Percentiles rank a stretch among this genome's conserved stretches.
Conservation (phyloP, 2,888 invertebrate genomes). For the Heliconius hortense region DNA sequence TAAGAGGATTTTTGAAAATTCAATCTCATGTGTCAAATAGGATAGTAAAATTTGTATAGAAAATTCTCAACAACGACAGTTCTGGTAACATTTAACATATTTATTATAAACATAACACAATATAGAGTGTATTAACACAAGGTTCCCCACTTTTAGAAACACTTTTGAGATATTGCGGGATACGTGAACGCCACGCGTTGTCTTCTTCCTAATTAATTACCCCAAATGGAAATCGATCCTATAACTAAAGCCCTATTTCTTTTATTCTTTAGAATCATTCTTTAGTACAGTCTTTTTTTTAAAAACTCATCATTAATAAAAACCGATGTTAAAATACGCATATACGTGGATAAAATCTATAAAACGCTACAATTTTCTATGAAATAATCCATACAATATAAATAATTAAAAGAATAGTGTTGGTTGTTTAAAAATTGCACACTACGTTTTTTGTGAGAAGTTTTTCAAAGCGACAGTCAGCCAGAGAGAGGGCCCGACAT, state of each 20-base stretch:
- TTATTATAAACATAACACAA: not conserved
- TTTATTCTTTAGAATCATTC: too few relatives aligned
- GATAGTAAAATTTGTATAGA: not conserved
- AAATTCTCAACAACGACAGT: not conserved
- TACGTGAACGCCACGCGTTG: too few relatives aligned
- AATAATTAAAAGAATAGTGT: slow-evolving; percentile 13
- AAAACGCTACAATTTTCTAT: not conserved
- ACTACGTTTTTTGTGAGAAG: not conserved
- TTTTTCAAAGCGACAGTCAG: slow-evolving; percentile 12
- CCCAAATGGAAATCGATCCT: too few relatives aligned
- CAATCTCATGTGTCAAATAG: slow-evolving; percentile 1
- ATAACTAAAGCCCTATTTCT: too few relatives aligned
- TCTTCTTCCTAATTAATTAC: too few relatives aligned
- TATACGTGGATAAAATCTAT: not conserved
- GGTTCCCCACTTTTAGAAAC: too few relatives aligned
- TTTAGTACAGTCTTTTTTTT: too few relatives aligned
- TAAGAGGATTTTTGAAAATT: slow-evolving; percentile 12
- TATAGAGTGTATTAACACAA: too few relatives aligned
- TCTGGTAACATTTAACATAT: not conserved
- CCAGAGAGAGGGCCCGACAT: slow-evolving; percentile 13
- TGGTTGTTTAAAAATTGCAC: slow-evolving; percentile 10
- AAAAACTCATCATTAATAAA: too few relatives aligned
- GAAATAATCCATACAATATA: not conserved
- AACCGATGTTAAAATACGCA: not conserved
- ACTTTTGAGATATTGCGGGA: too few relatives aligned